Evolutionary conservation across 2,797 vertebrate genomes (phyloP).

Genomic region (Sebastes kiyomatsui): DNA sequence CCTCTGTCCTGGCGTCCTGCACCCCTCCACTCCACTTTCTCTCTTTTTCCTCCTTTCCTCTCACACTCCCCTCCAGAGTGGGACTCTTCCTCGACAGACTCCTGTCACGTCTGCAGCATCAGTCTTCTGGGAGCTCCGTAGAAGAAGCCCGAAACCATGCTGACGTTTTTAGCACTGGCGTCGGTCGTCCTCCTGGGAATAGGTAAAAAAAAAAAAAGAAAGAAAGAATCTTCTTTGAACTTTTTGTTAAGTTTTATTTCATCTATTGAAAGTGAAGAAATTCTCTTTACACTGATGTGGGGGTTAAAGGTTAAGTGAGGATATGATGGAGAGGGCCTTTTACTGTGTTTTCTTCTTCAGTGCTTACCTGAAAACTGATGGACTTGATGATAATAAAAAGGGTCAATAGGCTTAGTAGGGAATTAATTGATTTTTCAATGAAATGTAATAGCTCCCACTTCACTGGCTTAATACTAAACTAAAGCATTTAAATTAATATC

Average conservation of each 20-base stretch:
- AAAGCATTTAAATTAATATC: constrained; percentile 27
- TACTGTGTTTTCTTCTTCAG: constrained; percentile 3
- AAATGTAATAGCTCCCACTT: constrained; percentile 12
- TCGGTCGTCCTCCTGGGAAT: constrained; percentile 77
- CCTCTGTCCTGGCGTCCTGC: constrained; percentile 62
- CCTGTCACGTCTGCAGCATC: constrained; percentile 41
- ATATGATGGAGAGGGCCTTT: not conserved
- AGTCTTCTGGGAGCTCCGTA: constrained; percentile 55
- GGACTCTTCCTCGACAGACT: constrained; percentile 51
- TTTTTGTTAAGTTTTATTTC: not conserved
- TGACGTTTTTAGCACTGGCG: constrained; percentile 79
- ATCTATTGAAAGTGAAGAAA: constrained; percentile 10
- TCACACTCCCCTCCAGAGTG: constrained; percentile 46
- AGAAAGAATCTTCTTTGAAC: constrained; percentile 1
- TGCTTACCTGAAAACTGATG: constrained; percentile 33
- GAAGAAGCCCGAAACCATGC: constrained; percentile 78
- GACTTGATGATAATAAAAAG: constrained; percentile 22
- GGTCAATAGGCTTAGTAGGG: constrained; percentile 12
- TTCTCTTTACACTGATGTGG: constrained; percentile 1
- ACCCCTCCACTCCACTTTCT: constrained; percentile 40
- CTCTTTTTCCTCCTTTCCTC: constrained; percentile 40
- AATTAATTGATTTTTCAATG: constrained; percentile 28
- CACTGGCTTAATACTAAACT: constrained; percentile 6
- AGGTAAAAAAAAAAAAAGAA: constrained; percentile 70
- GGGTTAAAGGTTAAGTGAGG: constrained; percentile 59